Conservation (phyloP, 2,797 vertebrate species). For the Paramormyrops hopkinsi region DNA sequence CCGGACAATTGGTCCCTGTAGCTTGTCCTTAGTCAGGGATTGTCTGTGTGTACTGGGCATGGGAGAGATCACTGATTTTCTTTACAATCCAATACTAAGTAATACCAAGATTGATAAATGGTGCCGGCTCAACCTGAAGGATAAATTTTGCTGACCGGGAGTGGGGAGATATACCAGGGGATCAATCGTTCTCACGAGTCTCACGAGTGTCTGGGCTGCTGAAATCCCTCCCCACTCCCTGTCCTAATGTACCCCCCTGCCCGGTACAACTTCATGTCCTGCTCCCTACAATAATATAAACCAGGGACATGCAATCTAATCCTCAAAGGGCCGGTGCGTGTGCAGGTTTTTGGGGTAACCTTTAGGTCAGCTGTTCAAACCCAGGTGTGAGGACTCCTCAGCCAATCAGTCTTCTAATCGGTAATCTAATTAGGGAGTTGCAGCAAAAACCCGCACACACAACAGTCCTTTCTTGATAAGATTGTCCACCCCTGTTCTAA, state of each 20-base stretch:
- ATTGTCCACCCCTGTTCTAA: neutral
- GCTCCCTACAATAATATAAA: neutral
- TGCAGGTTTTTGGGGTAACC: neutral
- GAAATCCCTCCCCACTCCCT: neutral
- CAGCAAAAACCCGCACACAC: neutral
- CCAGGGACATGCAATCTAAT: neutral
- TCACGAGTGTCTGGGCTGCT: neutral
- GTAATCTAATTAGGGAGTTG: neutral
- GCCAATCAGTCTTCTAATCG: neutral
- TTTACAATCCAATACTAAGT: neutral
- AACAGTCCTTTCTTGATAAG: neutral
- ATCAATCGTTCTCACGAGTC: neutral
- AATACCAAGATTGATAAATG: neutral
- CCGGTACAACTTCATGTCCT: neutral
- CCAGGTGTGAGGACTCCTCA: neutral
- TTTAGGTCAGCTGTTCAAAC: neutral
- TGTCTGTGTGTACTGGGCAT: neutral
- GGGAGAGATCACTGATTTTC: neutral
- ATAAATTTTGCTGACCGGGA: neutral
- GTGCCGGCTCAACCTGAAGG: neutral
- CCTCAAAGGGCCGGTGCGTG: neutral
- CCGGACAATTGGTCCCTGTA: neutral
- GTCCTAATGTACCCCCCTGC: neutral
- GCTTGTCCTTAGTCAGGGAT: neutral
- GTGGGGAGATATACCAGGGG: neutral